Conservation (phyloP, 2,113 vertebrate species). For the Rhineura floridana region DNA sequence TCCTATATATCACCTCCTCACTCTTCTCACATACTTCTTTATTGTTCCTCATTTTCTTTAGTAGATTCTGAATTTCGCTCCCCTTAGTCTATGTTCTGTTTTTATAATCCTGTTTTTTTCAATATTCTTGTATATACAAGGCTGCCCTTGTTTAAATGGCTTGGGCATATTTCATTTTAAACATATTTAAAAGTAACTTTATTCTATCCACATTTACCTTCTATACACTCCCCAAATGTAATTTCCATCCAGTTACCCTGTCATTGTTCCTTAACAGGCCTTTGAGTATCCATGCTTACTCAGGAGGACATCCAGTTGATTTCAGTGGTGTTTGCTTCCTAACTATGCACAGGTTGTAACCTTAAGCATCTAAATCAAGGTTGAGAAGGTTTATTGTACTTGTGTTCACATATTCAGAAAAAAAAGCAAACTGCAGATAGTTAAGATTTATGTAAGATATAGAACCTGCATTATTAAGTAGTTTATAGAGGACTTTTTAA, state of each 20-base stretch:
- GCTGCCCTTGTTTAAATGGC: background rate
- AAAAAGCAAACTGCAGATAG: background rate
- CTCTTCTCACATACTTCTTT: background rate
- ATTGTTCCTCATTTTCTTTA: background rate
- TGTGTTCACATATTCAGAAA: background rate
- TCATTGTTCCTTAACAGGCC: background rate
- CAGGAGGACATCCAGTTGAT: background rate
- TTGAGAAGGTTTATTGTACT: background rate
- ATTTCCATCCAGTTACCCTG: background rate
- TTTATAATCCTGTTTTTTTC: background rate
- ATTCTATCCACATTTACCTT: background rate
- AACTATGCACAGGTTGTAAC: background rate
- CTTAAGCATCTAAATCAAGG: background rate
- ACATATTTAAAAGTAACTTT: background rate
- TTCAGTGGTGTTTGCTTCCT: background rate
- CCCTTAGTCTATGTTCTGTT: background rate
- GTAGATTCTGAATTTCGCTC: background rate
- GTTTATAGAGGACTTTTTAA: background rate
- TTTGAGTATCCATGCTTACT: background rate
- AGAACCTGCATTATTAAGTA: background rate
- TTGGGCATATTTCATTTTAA: background rate
- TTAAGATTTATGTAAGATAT: background rate
- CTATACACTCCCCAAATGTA: background rate
- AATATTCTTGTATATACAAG: background rate
- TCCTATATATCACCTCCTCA: background rate